Evolutionary conservation across 2,113 vertebrate species (phyloP), one percentile per base, ranked within the genome.

Genomic region (Gallinago media): DNA sequence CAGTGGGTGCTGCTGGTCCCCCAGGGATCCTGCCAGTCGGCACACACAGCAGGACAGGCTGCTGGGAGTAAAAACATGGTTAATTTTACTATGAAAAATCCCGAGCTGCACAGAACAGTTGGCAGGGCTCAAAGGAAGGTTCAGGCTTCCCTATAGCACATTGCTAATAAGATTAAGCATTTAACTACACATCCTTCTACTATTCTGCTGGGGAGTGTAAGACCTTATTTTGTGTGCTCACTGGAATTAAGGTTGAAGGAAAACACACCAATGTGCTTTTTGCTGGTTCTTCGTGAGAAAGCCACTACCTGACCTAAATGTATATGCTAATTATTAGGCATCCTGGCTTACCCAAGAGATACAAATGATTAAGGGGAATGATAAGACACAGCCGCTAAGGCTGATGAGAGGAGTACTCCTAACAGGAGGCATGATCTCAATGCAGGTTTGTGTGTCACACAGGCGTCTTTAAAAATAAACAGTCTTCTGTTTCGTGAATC

Each of bases 81-180:
- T 93, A 72, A 94, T 96, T 91, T 78, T 92, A 95, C 91, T 96
- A 95, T 17, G 62, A 84, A 85, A 88, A 89, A 96, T 63, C 75
- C 62, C 27, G 65, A 85, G 85, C 85, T 74, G 76, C 34, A 84
- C 9, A 0, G n/a, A 96, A 88, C 40, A 62, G 52, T 88, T 94
- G 86, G 72, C 67, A 87, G 71, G 89, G 88, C 70, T 96, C 92
- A 92, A 83, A 88, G 54, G 58, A 83, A 96, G 93, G 89, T 72
- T 95, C 68, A 88, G 86, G 58, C 84, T 94, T 88, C 66, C 67
- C 74, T 83, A 70, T 26, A 85, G 89, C 92, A 88, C 49, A n/a
- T 0, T 50, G 91, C 82, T 97, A 91, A 89, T 92, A 85, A 95
- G 92, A 90, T 93, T 91, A 95, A 91, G 74, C 56, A 61, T 96